Conservation (phyloP, 2,113 vertebrate species). For the Indri indri region DNA sequence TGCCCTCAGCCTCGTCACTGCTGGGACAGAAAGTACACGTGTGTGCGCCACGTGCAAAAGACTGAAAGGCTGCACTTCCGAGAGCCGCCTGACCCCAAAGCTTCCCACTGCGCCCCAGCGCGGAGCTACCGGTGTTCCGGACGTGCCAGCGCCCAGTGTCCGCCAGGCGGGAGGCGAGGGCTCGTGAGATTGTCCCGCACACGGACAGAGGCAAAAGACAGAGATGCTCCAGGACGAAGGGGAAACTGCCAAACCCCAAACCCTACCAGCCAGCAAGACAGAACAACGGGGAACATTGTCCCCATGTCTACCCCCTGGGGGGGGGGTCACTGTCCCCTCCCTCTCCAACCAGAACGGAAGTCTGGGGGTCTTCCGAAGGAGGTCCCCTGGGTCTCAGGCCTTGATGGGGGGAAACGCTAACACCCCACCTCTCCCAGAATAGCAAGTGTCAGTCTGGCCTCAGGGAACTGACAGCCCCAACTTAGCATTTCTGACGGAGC, state of each 20-base stretch:
- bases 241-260: not conserved
- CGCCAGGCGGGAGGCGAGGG: accelerated
- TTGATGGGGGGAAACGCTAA: not conserved
- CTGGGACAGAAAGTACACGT: accelerated
- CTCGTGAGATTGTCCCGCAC: accelerated
- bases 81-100: not conserved
- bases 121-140: not conserved
- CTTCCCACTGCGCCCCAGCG: not conserved
- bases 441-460: not conserved
- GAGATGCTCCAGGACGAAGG: not conserved
- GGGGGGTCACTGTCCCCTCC: not conserved
- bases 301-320: not conserved
- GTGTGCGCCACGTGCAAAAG: not conserved
- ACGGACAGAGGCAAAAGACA: accelerated
- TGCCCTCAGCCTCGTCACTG: no score
- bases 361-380: not conserved
- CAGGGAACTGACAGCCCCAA: not conserved
- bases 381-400: not conserved
- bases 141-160: not conserved
- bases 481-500: conserved; percentile 68
- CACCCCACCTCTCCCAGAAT: not conserved
- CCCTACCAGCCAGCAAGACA: not conserved
- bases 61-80: no score
- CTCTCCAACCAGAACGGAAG: not conserved
- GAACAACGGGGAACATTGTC: not conserved